Conservation (phyloP, 2,113 vertebrate genomes). For the Pristiophorus japonicus region DNA sequence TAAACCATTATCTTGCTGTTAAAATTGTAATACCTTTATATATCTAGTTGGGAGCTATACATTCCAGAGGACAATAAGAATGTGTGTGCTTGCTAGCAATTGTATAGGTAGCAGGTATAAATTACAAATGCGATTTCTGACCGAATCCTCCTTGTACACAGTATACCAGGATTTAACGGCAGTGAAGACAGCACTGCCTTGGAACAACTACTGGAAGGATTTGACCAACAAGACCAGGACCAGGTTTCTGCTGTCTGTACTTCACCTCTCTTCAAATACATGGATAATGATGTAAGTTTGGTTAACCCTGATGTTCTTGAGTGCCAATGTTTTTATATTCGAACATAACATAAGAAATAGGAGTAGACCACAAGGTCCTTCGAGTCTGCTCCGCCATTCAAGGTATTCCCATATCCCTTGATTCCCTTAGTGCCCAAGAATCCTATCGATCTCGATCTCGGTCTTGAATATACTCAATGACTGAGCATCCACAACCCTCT, state of each 20-base stretch:
- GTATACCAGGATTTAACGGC: conserved; percentile 88
- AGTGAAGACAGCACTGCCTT: conserved; percentile 85
- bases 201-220: conserved; percentile 85
- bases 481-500: neutral
- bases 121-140: neutral
- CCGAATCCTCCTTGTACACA: conserved; percentile 44
- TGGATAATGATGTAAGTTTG: conserved; percentile 95
- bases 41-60: neutral
- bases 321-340: neutral
- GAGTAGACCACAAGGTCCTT: neutral
- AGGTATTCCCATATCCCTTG: neutral
- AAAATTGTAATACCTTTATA: neutral
- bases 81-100: neutral
- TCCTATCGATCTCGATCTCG: neutral
- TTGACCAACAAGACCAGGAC: conserved; percentile 93
- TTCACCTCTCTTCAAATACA: conserved; percentile 92
- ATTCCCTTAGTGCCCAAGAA: neutral
- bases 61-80: neutral
- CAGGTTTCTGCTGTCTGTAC: conserved; percentile 82
- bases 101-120: too few species aligned
- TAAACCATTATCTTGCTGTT: neutral
- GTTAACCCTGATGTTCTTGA: neutral
- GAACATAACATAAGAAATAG: neutral
- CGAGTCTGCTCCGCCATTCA: neutral
- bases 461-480: neutral